Percentiles rank a stretch among this genome's conserved stretches.
Conservation (phyloP, 2,113 vertebrate genomes). For the Myiozetetes cayanensis region DNA sequence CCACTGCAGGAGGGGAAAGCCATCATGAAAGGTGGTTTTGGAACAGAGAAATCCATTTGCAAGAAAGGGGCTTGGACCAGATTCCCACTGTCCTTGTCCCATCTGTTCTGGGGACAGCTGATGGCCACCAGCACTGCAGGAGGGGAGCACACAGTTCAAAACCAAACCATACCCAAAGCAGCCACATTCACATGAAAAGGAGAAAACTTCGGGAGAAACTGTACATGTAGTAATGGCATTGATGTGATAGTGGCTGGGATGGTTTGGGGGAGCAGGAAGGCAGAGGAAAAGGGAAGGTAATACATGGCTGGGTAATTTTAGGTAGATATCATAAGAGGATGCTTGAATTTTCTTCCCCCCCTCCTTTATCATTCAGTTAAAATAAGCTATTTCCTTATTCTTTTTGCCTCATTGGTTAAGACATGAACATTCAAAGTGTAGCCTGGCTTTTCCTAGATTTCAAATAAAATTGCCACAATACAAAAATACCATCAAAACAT, state of each 20-base stretch:
- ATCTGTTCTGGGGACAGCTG: background rate
- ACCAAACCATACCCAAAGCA: background rate
- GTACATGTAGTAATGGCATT: background rate
- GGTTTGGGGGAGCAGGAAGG: background rate
- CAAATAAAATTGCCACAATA: background rate
- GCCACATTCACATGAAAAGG: rapidly evolving
- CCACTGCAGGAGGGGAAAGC: background rate
- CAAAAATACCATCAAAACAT: background rate
- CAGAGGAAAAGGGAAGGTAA: background rate
- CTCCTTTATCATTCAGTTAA: background rate
- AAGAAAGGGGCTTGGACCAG: background rate
- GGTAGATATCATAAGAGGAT: background rate
- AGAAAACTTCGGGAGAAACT: background rate
- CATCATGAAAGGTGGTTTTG: background rate
- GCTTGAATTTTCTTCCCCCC: background rate
- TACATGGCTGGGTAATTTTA: background rate
- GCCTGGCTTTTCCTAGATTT: background rate
- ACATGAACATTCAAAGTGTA: background rate
- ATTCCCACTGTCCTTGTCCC: background rate
- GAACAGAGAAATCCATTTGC: background rate
- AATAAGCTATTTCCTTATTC: background rate
- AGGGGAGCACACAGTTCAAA: background rate
- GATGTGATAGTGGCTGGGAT: background rate
- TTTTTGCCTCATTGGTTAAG: background rate
- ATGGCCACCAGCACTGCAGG: background rate